phyloP scores from a whole-genome alignment of 1,140 invertebrate genomes.

The Leguminivora glycinivorella region DNA sequence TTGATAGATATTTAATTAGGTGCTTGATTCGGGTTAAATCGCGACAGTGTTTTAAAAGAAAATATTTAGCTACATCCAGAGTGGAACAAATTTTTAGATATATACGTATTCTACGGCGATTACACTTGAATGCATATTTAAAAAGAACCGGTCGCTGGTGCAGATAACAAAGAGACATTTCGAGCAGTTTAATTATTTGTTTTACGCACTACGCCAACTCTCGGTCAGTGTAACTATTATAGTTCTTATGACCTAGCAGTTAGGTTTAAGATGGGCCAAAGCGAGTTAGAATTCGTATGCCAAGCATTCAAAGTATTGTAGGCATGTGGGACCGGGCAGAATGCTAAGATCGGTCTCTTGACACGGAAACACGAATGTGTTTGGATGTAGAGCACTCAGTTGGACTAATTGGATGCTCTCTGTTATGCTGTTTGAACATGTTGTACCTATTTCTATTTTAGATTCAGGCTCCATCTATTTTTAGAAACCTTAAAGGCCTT shows the following conservation, averaged over 20 bases:
- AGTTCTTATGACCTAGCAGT: not conserved
- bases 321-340: slow-evolving; percentile 10
- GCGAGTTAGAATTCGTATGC: not conserved
- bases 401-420: slow-evolving; percentile 23
- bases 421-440: slow-evolving; percentile 11
- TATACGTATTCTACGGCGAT: not conserved
- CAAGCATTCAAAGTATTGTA: slow-evolving; percentile 1
- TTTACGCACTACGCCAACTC: slow-evolving; percentile 6
- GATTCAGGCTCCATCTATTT: slow-evolving; percentile 6
- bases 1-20: not conserved
- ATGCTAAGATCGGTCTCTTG: slow-evolving; percentile 23
- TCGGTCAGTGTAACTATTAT: not conserved
- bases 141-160: not conserved
- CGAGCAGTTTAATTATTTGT: slow-evolving; percentile 4
- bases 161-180: slow-evolving; percentile 2
- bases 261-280: not conserved
- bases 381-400: slow-evolving; percentile 11
- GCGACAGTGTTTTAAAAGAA: no score
- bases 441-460: not conserved
- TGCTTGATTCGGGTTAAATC: not conserved
- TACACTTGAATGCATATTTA: not conserved
- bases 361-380: slow-evolving; percentile 9
- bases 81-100: not conserved
- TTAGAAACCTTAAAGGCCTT: no score
- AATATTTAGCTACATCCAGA: not conserved